Evolutionary conservation across 1,140 invertebrate species (phyloP).

Genomic region (Micrasema longulum): DNA sequence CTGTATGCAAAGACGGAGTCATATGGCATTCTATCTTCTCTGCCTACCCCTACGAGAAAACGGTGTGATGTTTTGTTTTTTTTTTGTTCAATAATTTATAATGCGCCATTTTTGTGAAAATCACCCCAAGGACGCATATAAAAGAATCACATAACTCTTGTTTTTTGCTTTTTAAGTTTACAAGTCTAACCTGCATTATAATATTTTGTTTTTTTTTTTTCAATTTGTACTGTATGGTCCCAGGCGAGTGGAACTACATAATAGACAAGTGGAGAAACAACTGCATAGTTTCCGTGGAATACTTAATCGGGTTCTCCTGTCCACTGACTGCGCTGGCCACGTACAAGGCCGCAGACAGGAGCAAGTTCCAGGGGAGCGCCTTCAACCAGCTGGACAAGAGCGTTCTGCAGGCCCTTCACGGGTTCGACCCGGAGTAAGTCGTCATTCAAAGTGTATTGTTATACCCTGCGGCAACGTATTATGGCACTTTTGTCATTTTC

Average conservation of each 20-base stretch:
- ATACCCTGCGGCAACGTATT: background rate
- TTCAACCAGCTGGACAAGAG: conserved; percentile 39
- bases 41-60: too few species aligned
- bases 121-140: too few species aligned
- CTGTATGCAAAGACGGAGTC: too few species aligned
- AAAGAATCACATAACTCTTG: too few species aligned
- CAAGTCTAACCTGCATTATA: too few species aligned
- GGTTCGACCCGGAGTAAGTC: conserved; percentile 39
- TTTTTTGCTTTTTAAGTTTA: too few species aligned
- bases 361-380: conserved; percentile 33
- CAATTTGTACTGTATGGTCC: too few species aligned
- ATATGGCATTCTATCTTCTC: too few species aligned
- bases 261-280: conserved; percentile 44
- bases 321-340: conserved; percentile 41
- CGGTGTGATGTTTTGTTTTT: too few species aligned
- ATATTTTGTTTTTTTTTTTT: too few species aligned
- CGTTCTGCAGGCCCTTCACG: conserved; percentile 41
- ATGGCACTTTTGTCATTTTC: background rate
- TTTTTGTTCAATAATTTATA: too few species aligned
- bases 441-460: background rate
- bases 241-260: conserved; percentile 46
- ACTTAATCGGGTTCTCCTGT: conserved; percentile 30
- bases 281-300: conserved; percentile 43
- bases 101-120: too few species aligned
- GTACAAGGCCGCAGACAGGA: conserved; percentile 26